A percentile compares a stretch with the other conserved stretches of the same genome.
phyloP scores from a whole-genome alignment of 2,113 vertebrate species.

The Serinus canaria region DNA sequence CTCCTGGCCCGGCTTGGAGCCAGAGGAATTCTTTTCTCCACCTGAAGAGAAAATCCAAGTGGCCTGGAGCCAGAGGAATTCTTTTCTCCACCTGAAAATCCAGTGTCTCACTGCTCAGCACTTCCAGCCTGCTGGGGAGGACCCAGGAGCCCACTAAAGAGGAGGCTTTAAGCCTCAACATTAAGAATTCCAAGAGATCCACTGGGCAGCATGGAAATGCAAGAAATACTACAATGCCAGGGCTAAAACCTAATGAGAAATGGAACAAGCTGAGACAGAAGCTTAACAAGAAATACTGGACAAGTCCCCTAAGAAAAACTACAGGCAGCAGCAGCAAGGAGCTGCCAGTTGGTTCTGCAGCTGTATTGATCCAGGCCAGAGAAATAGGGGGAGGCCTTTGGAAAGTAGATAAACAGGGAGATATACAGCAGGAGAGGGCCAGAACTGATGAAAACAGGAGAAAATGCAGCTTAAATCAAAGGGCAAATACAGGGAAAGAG shows the following conservation, averaged over 20 bases:
- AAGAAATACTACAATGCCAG: slow-evolving; percentile 73
- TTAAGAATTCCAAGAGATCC: slow-evolving; percentile 67
- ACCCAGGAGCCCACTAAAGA: not conserved
- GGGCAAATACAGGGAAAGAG: slow-evolving; percentile 45
- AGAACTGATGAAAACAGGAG: slow-evolving; percentile 59
- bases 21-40: not conserved
- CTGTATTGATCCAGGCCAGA: slow-evolving; percentile 53
- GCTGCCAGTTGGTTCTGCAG: slow-evolving; percentile 48
- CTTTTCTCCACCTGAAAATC: not conserved
- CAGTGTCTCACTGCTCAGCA: not conserved
- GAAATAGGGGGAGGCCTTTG: slow-evolving; percentile 43
- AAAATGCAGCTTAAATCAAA: slow-evolving; percentile 71
- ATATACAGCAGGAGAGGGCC: slow-evolving; percentile 47
- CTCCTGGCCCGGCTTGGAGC: not conserved
- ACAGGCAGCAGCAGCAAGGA: slow-evolving; percentile 2
- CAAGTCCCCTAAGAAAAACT: slow-evolving; percentile 66
- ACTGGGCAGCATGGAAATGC: slow-evolving; percentile 1
- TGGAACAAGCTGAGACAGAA: slow-evolving; percentile 67
- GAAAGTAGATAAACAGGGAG: slow-evolving; percentile 69
- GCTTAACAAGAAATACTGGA: slow-evolving; percentile 78
- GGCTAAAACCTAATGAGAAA: slow-evolving; percentile 73
- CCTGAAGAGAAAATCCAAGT: slow-evolving; percentile 30
- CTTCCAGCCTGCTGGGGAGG: not conserved
- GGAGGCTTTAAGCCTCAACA: not conserved
- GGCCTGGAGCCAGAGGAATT: not conserved